Evolutionary conservation across 2,113 vertebrate genomes (phyloP), one percentile per base, ranked within the genome.

Genomic region (Dipodomys merriami): DNA sequence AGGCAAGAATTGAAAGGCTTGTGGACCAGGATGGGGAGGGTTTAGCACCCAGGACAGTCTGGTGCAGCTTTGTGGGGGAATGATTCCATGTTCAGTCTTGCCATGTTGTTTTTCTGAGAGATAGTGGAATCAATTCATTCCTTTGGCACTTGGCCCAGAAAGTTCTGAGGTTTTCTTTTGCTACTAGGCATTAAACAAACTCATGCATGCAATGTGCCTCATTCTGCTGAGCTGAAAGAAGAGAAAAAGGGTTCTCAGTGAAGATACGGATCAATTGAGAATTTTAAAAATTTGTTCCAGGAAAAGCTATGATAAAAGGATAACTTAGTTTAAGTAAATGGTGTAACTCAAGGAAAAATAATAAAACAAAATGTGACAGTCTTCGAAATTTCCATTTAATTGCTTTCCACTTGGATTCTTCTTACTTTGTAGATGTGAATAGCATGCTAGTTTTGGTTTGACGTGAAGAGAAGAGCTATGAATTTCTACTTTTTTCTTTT

Each of bases 161-260:
- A 3, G 11, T 73, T 92, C 49, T 88, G 74, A 90, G 74, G 67
- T 85, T 96, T 93, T 49, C 29, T 89, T 91, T 92, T 64, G 82
- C 73, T 82, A 5, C 29, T 9, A 46, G 92, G 84, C 33, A 83
- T 78, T 83, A 76, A 84, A 85, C 71, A 87, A 80, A 16, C 44
- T 46, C 20, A 64, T 49, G 67, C 13, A 33, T 82, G 86, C 64
- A 57, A 60, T 67, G 65, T 30, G 49, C 23, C 82, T 46, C 20
- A 39, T 76, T 82, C 73, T 16, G 53, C 29, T 64, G 53, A 87
- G 16, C 44, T 68, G 16, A 0, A 5, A 86, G 76, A 81, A 62
- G 15, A 39, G 68, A 13, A 91, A 84, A 91, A 33, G 20, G 39
- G 79, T 85, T 80, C 53, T 80, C 18, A 77, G 29, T 81, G 35